Base-by-base conservation (phyloP, 2,113 vertebrate genomes). In the Tapirus terrestris region DNA sequence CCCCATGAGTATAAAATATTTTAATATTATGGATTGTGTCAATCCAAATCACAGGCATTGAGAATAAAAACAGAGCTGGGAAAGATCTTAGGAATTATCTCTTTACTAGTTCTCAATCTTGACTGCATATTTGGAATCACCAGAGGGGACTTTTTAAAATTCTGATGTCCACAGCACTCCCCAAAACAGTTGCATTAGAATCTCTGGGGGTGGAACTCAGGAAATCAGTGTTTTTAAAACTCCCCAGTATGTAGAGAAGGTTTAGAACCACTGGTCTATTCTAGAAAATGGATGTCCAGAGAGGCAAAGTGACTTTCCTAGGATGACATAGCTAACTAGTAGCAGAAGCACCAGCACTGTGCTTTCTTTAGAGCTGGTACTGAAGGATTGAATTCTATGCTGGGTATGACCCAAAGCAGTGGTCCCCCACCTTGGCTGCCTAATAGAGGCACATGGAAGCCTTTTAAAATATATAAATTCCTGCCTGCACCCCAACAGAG, bases 41-140 rank as follows among this genome's bases (percentile, higher is more conserved):
- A 95, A 91, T 18, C 67, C 48, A 88, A 91, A 84, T 83, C 63
- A 68, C 39, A 91, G 60, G 58, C 70, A 95, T 72, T 91, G 77
- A 91, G 84, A 95, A 67, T 68, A 79, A 87, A 51, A 96, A 65
- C 27, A 83, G 36, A 91, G 23, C 45, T 88, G 4, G 53, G 68
- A 95, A 91, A 3, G 17, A 53, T 58, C 45, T 79, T 88, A 83
- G 58, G 45, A 84, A 91, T 88, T 14, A 80, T 67, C 56, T 88
- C 36, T 86, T 85, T 93, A 56, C 5, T 90, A 51, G 16, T 77
- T 89, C 76, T 95, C 56, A 77, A 79, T 45, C 27, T 86, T 60
- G 33, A 48, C 31, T 36, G 39, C 6, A 60, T 5, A n/a, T 63
- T 81, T 60, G 90, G 27, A 96, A 63, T 92, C 70, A 79, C 8